Conservation (phyloP, 2,888 invertebrate species). For the Ormia ochracea region DNA sequence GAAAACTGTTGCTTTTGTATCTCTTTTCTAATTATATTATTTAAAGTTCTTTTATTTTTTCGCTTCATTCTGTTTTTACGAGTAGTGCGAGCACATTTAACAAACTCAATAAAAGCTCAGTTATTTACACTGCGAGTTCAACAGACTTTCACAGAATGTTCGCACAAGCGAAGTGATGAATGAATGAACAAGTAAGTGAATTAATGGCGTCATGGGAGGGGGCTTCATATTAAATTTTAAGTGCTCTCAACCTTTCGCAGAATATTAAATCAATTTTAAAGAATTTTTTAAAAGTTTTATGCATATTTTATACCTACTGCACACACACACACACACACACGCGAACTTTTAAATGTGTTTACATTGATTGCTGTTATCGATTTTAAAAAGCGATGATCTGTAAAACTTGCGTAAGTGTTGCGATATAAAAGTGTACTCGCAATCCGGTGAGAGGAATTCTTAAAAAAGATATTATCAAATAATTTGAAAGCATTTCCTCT, state of each 20-base stretch:
- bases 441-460: not conserved
- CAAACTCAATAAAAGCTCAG: not conserved
- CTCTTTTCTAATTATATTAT: constrained; percentile 30
- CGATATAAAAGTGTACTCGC: constrained; percentile 15
- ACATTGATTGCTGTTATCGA: constrained; percentile 24
- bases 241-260: constrained; percentile 35
- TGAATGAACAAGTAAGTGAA: constrained; percentile 25
- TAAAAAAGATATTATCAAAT: constrained; percentile 8
- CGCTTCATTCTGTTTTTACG: constrained; percentile 1
- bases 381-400: constrained; percentile 41
- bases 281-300: not conserved
- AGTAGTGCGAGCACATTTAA: constrained; percentile 1
- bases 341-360: not conserved
- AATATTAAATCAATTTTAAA: constrained; percentile 12
- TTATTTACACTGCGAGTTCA: not conserved
- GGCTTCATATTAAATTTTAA: constrained; percentile 25
- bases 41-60: not conserved
- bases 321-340: not conserved
- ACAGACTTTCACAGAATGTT: not conserved
- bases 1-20: constrained; percentile 38
- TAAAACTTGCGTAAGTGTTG: constrained; percentile 29
- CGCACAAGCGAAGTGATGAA: not conserved
- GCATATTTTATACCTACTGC: constrained; percentile 10
- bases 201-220: constrained; percentile 32
- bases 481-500: not conserved